Percentiles rank a stretch among this genome's conserved stretches.
Conservation (phyloP, 2,797 vertebrate genomes). For the Odontamblyopus lacepedii region DNA sequence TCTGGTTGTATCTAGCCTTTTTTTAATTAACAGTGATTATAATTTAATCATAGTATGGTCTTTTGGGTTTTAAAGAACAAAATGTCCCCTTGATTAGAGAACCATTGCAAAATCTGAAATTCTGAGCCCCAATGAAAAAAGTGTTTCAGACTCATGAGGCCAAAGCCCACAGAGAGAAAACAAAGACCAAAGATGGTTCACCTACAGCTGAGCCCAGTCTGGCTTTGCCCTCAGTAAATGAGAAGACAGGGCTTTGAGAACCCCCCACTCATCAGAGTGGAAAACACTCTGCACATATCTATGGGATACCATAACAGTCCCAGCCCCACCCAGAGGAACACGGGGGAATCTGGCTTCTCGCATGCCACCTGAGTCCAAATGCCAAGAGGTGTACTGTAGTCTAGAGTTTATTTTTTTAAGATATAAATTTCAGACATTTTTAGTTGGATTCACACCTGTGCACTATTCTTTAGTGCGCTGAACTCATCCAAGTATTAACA, state of each 20-base stretch:
- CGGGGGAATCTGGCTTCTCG: constrained; percentile 26
- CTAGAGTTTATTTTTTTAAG: neutral
- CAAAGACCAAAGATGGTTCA: constrained; percentile 52
- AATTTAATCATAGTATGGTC: neutral
- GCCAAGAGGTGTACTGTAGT: constrained; percentile 16
- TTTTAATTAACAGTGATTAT: neutral
- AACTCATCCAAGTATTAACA: neutral
- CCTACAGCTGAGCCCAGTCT: constrained; percentile 69
- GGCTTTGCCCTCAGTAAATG: constrained; percentile 44
- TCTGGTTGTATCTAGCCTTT: no score
- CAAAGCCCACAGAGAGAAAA: constrained; percentile 30
- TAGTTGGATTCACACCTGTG: constrained; percentile 3
- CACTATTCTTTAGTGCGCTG: neutral
- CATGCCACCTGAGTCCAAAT: constrained; percentile 73
- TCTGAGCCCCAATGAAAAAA: constrained; percentile 18
- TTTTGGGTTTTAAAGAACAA: neutral
- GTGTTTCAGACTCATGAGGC: constrained; percentile 26
- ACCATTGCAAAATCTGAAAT: constrained; percentile 41
- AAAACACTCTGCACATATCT: constrained; percentile 54
- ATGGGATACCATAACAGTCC: constrained; percentile 26
- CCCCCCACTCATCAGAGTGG: constrained; percentile 61
- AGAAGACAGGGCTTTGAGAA: constrained; percentile 28
- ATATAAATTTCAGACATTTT: neutral
- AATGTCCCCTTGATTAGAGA: neutral
- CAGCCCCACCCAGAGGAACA: constrained; percentile 34